Percentiles rank a stretch among this genome's conserved stretches.
Evolutionary conservation across 2,113 vertebrate genomes (phyloP).

Genomic region (Macquaria ambigua): DNA sequence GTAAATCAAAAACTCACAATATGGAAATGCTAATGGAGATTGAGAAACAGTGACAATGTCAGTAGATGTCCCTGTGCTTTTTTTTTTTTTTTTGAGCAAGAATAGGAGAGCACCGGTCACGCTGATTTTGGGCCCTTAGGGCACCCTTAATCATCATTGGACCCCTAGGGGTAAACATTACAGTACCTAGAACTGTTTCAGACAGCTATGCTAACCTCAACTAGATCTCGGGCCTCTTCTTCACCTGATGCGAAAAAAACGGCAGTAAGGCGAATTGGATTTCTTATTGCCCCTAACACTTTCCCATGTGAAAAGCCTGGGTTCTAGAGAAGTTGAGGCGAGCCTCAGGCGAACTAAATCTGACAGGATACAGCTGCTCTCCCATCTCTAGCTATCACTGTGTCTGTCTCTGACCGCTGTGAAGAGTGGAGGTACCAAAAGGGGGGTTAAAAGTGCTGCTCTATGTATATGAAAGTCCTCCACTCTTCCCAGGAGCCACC

Average conservation of each 20-base stretch:
- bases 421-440: conserved; percentile 73
- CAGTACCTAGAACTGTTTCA: conserved; percentile 90
- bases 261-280: conserved; percentile 83
- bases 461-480: conserved; percentile 73
- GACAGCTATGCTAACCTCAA: conserved; percentile 70
- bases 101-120: conserved; percentile 84
- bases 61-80: conserved; percentile 87
- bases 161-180: conserved; percentile 78
- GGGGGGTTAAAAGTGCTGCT: conserved; percentile 82
- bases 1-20: conserved; percentile 56
- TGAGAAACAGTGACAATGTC: conserved; percentile 56
- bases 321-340: conserved; percentile 39
- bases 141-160: conserved; percentile 38
- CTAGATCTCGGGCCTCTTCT: conserved; percentile 82
- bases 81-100: conserved; percentile 48
- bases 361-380: conserved; percentile 47
- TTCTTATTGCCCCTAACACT: conserved; percentile 84
- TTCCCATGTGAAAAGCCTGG: conserved; percentile 34
- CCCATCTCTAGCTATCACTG: conserved; percentile 35
- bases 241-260: conserved; percentile 59
- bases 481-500: conserved; percentile 71
- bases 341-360: conserved; percentile 27
- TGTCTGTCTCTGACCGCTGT: conserved; percentile 45
- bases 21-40: conserved; percentile 74
- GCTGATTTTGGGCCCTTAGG: conserved; percentile 68